Evolutionary conservation across 1,140 invertebrate species (phyloP).

Genomic region (Eueides isabella): DNA sequence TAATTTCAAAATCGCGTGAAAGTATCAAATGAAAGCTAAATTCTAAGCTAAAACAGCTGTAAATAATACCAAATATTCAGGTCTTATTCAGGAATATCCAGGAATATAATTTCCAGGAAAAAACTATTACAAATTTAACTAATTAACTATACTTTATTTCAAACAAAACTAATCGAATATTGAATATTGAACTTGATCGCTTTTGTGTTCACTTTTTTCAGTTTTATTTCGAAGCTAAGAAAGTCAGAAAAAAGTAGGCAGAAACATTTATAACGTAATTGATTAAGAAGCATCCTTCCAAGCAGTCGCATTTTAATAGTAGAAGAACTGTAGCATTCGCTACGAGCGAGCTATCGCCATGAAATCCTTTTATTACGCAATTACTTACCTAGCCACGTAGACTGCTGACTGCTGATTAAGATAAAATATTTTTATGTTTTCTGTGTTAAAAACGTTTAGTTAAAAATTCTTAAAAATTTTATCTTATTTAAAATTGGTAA

Average conservation of each 20-base stretch:
- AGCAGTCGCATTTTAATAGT: constrained; percentile 7
- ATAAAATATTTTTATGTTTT: constrained; percentile 39
- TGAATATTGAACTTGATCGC: too few species aligned
- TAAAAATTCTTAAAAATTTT: not conserved
- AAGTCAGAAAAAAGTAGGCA: not conserved
- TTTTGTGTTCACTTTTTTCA: not conserved
- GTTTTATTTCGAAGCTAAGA: not conserved
- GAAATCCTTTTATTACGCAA: constrained; percentile 40
- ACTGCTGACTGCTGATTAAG: constrained; percentile 31
- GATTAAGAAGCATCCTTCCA: constrained; percentile 11
- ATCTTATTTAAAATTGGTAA: not conserved
- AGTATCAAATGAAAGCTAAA: too few species aligned
- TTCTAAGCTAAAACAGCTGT: too few species aligned
- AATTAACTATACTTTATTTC: too few species aligned
- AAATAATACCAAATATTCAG: too few species aligned
- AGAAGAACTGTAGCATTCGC: constrained; percentile 1
- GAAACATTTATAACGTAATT: not conserved
- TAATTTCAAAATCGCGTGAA: too few species aligned
- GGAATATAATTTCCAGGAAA: too few species aligned
- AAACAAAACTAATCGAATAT: too few species aligned
- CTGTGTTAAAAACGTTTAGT: constrained; percentile 45
- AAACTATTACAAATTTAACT: too few species aligned
- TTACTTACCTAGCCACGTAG: constrained; percentile 38
- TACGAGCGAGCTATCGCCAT: constrained; percentile 47
- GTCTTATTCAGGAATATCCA: too few species aligned